Base-by-base conservation (phyloP, 2,797 vertebrate genomes). In the Hypotaenidia okinawae region DNA sequence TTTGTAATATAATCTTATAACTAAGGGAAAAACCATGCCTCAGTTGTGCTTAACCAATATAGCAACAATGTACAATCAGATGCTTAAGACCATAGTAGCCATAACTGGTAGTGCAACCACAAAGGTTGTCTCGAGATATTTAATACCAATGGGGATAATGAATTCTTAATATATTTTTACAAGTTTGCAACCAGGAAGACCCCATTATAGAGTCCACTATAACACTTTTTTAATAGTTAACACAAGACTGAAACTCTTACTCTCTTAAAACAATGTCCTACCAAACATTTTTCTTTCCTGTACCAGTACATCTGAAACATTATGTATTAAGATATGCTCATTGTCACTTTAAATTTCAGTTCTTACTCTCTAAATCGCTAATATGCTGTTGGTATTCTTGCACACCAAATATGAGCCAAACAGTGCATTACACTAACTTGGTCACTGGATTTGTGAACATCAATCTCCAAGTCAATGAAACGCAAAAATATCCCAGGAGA, bases 371-470 rank as follows among this genome's bases (percentile, higher is more conserved):
- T 81, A 18, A 95, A 89, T 89, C 8, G 89, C 93, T 96, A 84
- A 93, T 30, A 95, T 94, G 86, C 97, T 95, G 70, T 97, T 95
- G 97, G 97, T 97, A 96, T 94, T 96, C 94, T 94, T 92, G 97
- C 94, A 94, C 92, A 98, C 97, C 97, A 97, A 97, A 98, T 97
- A 97, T 67, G 96, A 98, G 96, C 97, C 97, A 90, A 89, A 89
- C 96, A 89, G 97, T 98, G 97, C 97, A 96, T 97, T 97, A 97
- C 94, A 95, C 96, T 97, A 93, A 94, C 96, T 91, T 83, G 96
- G 84, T 90, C 96, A 93, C 95, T 96, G 95, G 87, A 69, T 95
- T 91, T 95, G 83, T 64, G 66, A 91, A 74, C 78, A 64, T 58
- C 78, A 91, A 69, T 92, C 94, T 92, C 87, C 84, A 52, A 87